Evolutionary conservation across 2,797 vertebrate species (phyloP), one percentile per base, ranked within the genome.

Genomic region (Galaxias olidus): DNA sequence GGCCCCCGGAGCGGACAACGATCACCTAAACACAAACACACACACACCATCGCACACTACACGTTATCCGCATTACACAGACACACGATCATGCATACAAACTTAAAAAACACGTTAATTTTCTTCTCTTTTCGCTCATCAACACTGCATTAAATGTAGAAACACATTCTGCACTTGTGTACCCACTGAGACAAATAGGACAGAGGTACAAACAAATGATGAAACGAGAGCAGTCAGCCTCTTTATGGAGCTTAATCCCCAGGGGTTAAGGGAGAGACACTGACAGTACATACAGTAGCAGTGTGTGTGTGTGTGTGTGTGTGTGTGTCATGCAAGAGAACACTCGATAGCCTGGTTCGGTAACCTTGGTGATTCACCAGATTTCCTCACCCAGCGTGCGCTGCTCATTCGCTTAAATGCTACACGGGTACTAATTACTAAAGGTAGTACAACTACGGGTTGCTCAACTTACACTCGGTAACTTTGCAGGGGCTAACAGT

Each of bases 281-380:
- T n/a, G n/a, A n/a, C n/a, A n/a, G n/a, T n/a, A n/a, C n/a, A 40
- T 10, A 15, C 15, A 18, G 72, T 65, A 30, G 30, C 30, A 30
- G 30, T 30, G 30, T 30, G 30, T 30, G 30, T 30, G 30, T 30
- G 30, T 30, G 30, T 30, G 30, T 30, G 30, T 30, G 30, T 30
- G 30, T 30, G 52, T 79, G 76, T 65, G 59, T 43, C 65, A 77
- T 74, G 75, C 71, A 61, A 50, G 17, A 69, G 82, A 81, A 76
- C 44, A 88, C 70, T 66, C 75, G 82, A 89, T 85, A 87, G 73
- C 65, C 64, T 76, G 77, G 69, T 76, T 79, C 74, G 77, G 72
- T 81, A 72, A 75, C 72, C 77, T 57, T 56, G 53, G 55, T 69
- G 68, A 74, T 79, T 76, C 66, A 71, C 42, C 54, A 70, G 51